Evolutionary conservation across 2,113 vertebrate genomes (phyloP).

Genomic region (Ceuthmochares aereus): DNA sequence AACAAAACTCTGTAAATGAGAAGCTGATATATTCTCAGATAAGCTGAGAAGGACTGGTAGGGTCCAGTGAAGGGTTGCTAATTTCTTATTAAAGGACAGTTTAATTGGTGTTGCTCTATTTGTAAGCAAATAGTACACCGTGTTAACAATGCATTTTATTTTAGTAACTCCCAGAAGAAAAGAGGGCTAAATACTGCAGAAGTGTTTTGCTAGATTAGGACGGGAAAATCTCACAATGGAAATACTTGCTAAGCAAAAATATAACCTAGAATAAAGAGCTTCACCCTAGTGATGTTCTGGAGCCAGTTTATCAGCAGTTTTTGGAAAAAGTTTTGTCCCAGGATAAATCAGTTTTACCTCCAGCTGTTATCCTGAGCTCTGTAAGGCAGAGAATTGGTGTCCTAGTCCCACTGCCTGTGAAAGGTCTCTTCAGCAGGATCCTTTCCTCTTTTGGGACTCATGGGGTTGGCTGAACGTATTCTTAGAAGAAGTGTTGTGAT

Average conservation of each 20-base stretch:
- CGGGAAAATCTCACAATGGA: slow-evolving; percentile 10
- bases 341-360: neutral
- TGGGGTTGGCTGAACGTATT: neutral
- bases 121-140: neutral
- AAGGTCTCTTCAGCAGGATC: neutral
- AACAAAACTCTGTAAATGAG: slow-evolving; percentile 23
- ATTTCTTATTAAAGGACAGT: slow-evolving; percentile 25
- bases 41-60: neutral
- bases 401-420: neutral
- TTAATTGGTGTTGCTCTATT: neutral
- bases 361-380: neutral
- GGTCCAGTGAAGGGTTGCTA: neutral
- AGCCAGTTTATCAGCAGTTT: neutral
- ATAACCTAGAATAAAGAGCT: slow-evolving; percentile 18
- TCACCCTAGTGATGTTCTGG: neutral
- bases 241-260: slow-evolving; percentile 24
- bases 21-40: neutral
- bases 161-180: slow-evolving; percentile 36
- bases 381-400: neutral
- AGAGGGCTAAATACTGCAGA: neutral
- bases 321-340: neutral
- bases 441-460: neutral
- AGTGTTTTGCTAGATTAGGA: slow-evolving; percentile 20
- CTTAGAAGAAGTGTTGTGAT: neutral
- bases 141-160: slow-evolving; percentile 46